A percentile compares a stretch with the other conserved stretches of the same genome.
Conservation (phyloP, 1,140 invertebrate genomes). For the Sitophilus oryzae region DNA sequence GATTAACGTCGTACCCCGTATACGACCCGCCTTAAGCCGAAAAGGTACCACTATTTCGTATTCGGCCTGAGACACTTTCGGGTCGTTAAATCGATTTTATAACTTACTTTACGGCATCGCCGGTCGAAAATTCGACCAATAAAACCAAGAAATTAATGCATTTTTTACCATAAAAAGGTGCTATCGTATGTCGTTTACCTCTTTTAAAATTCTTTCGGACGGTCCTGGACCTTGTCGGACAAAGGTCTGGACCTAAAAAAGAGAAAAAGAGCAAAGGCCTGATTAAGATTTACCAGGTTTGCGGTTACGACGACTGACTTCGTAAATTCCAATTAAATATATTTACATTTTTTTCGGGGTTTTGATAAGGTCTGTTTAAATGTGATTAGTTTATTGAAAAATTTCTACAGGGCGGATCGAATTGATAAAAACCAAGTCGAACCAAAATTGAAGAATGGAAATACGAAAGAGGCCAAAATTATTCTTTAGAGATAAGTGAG, state of each 20-base stretch:
- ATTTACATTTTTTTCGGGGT: no score
- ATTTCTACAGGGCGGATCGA: no score
- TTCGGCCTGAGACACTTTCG: slow-evolving; percentile 23
- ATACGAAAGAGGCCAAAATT: no score
- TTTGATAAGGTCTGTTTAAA: no score
- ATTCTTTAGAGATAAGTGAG: no score
- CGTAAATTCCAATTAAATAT: no score
- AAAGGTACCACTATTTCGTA: slow-evolving; percentile 21
- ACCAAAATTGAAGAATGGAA: no score
- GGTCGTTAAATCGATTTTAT: slow-evolving; percentile 27
- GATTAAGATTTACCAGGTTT: no score
- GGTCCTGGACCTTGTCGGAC: slow-evolving; percentile 21
- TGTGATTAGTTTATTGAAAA: no score
- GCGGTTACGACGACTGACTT: no score
- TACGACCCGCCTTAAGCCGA: slow-evolving; percentile 1
- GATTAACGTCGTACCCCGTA: no score
- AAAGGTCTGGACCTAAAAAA: slow-evolving; percentile 3
- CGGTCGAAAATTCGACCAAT: slow-evolving; percentile 20
- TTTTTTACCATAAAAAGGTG: slow-evolving; percentile 26
- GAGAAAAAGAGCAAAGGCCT: not conserved
- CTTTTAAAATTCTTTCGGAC: slow-evolving; percentile 22
- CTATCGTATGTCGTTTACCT: slow-evolving; percentile 26
- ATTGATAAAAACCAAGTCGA: no score
- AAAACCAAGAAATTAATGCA: slow-evolving; percentile 28
- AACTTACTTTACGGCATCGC: slow-evolving; percentile 24